Evolutionary conservation across 92 coral and sea anemone species (phyloP), one percentile per base, ranked within the genome.

Genomic region (Palythoa grandis): DNA sequence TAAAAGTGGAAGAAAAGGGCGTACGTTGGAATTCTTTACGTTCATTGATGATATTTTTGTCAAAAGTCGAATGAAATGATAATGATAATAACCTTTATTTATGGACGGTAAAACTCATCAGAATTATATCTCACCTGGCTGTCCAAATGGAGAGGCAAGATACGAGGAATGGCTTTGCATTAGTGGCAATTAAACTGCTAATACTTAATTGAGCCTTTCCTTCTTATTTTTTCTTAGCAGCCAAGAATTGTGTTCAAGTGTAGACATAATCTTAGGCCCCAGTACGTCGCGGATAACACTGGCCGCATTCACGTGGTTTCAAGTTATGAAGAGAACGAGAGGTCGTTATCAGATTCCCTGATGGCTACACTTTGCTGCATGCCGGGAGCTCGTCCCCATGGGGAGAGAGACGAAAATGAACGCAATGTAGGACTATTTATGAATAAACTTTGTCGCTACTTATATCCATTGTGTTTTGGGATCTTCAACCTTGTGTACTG

Each of bases 241-340:
- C 85, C 73, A 20, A 94, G 91, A 16, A 83, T 88, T 47, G 91
- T 90, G 73, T 94, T 92, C 87, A 92, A 79, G 79, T 90, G 94
- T 67, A 94, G 89, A 71, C 98, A 92, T 69, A 93, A 93, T 24
- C 88, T 88, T 78, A 87, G 91, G 57, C 98, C 98, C 53, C 88
- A 94, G 61, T 94, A 92, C 92, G 92, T 94, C 56, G 98, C 98
- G 8, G 98, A 94, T 37, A 83, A 83, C 6, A 90, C 91, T 22
- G 98, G 98, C 25, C 92, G 91, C 14, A 90, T 94, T 57, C 95
- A 94, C 82, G 88, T 90, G 23, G 98, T 94, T 1, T 92, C 91
- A n/a, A 84, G 87, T 43, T 87, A 88, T 57, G 95, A 90, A 52
- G 94, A 92, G 56, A 87, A 87, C 53, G 20, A 53, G 8, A 65